phyloP scores from a whole-genome alignment of 1,140 invertebrate genomes.

The Drosophila novamexicana region DNA sequence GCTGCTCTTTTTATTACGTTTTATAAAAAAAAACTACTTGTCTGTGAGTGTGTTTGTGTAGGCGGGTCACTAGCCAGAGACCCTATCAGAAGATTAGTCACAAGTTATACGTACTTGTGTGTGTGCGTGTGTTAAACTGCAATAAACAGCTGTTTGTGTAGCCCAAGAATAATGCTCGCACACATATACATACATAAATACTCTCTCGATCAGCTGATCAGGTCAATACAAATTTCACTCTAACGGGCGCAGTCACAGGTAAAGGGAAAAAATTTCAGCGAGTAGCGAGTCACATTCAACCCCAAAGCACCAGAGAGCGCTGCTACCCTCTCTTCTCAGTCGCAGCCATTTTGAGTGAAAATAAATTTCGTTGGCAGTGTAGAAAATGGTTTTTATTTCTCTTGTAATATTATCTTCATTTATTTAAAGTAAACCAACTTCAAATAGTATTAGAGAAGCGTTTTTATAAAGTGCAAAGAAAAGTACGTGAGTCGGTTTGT shows the following conservation, averaged over 20 bases:
- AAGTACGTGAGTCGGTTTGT: conserved; percentile 53
- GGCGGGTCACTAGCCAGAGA: background rate
- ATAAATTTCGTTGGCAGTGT: conserved; percentile 20
- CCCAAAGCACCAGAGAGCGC: conserved; percentile 9
- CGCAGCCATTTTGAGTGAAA: conserved; percentile 67
- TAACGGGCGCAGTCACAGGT: conserved; percentile 30
- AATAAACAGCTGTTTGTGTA: conserved; percentile 46
- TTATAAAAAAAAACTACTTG: background rate
- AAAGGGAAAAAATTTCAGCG: conserved; percentile 19
- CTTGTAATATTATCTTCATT: background rate
- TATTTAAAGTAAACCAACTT: background rate
- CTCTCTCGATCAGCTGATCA: conserved; percentile 68
- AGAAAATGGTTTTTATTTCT: conserved; percentile 15
- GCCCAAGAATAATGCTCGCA: conserved; percentile 4
- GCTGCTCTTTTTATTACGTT: background rate
- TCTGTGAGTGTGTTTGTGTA: background rate
- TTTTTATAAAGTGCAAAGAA: conserved; percentile 10
- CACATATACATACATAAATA: conserved; percentile 1
- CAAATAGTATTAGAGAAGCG: background rate
- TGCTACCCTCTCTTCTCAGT: conserved; percentile 6
- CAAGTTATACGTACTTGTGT: background rate
- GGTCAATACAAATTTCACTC: conserved; percentile 32
- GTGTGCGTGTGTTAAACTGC: conserved; percentile 11
- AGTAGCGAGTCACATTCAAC: conserved; percentile 28
- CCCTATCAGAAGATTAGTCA: conserved; percentile 19